A percentile compares a stretch with the other conserved stretches of the same genome.
phyloP scores from a whole-genome alignment of 2,797 vertebrate species.

The Mastacembelus armatus region DNA sequence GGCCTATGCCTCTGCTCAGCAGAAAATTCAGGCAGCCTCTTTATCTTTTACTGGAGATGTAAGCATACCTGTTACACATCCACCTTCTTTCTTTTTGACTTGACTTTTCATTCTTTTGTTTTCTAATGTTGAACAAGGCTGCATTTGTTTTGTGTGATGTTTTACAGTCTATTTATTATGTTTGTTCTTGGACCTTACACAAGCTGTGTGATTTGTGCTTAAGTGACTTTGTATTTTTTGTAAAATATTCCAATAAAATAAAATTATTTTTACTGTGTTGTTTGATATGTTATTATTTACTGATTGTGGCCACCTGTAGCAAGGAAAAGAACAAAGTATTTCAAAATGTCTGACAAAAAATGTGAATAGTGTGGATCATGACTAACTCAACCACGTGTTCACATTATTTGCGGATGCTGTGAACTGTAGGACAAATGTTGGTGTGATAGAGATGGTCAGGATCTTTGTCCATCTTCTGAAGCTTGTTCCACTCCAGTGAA shows the following conservation, averaged over 20 bases:
- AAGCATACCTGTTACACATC: slow-evolving; percentile 38
- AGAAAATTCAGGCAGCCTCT: slow-evolving; percentile 32
- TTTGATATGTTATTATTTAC: not conserved
- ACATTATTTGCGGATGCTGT: too few species aligned
- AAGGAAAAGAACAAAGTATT: not conserved
- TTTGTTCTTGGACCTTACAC: slow-evolving; percentile 61
- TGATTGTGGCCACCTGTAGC: not conserved
- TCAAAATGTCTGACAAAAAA: too few species aligned
- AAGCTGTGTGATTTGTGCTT: slow-evolving; percentile 69
- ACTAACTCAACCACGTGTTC: too few species aligned
- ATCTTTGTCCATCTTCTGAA: too few species aligned
- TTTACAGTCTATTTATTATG: slow-evolving; percentile 75
- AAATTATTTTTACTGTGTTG: slow-evolving; percentile 68
- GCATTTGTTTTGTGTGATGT: slow-evolving; percentile 65
- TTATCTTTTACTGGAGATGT: slow-evolving; percentile 38
- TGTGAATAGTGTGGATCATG: too few species aligned
- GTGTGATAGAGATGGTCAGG: too few species aligned
- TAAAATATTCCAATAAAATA: slow-evolving; percentile 74
- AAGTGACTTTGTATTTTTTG: slow-evolving; percentile 72
- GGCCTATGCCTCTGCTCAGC: slow-evolving; percentile 44
- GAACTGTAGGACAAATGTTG: too few species aligned
- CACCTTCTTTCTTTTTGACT: slow-evolving; percentile 32
- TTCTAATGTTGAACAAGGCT: slow-evolving; percentile 48
- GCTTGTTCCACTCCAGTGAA: not conserved
- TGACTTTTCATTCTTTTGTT: slow-evolving; percentile 38